These are phyloP conservation scores for Philonicus albiceps DNA, from an alignment of 2,888 invertebrate genomes.

Conservation along the genomic window DNA sequence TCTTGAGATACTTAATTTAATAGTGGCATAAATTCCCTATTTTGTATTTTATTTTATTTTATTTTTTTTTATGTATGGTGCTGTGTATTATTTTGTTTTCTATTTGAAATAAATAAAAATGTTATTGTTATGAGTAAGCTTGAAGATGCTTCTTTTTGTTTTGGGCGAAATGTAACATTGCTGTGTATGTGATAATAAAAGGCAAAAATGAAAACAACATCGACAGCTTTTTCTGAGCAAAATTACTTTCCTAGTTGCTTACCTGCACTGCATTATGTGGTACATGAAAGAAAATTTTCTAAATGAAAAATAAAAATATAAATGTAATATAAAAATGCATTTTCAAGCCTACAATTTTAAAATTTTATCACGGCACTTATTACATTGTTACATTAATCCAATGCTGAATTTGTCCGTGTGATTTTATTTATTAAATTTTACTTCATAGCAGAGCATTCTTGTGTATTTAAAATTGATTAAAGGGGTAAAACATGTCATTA, in stretches of 20 bases:
- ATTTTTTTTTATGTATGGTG: neutral
- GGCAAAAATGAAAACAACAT: neutral
- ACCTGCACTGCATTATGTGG: neutral
- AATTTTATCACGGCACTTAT: neutral
- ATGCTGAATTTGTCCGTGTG: neutral
- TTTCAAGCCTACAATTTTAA: neutral
- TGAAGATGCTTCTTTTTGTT: conserved; percentile 7
- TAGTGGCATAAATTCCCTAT: neutral
- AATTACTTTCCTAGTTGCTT: neutral
- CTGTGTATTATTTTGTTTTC: neutral
- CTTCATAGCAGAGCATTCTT: neutral
- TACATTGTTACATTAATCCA: neutral
- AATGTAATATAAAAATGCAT: neutral
- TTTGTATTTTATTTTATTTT: conserved; percentile 16
- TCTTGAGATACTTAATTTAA: conserved; percentile 11
- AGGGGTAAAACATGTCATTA: neutral
- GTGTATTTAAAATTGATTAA: neutral
- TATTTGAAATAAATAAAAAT: neutral
- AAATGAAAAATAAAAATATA: neutral
- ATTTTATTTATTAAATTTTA: neutral
- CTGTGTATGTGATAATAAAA: conserved; percentile 22
- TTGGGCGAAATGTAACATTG: neutral
- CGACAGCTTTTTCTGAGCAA: neutral
- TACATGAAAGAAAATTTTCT: neutral
- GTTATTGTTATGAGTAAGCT: conserved; percentile 31